Conservation (phyloP, 2,113 vertebrate species). For the Ia io region DNA sequence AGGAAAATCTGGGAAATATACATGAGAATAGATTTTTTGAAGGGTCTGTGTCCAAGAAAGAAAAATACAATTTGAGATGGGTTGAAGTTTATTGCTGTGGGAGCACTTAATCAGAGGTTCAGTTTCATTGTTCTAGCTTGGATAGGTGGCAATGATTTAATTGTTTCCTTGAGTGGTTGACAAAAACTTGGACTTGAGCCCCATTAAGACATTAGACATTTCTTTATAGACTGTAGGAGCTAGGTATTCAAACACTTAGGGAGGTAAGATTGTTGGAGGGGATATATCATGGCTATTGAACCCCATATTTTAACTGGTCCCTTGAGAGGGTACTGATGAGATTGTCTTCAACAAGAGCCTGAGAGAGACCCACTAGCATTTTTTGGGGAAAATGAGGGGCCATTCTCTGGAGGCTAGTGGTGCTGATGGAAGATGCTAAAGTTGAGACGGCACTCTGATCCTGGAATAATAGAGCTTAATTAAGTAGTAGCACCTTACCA, state of each 20-base stretch:
- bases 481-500: not conserved
- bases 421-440: not conserved
- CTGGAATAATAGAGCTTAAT: not conserved
- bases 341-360: not conserved
- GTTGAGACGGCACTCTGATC: not conserved
- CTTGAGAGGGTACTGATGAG: not conserved
- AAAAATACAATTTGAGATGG: conserved; percentile 12
- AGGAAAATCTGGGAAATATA: not conserved
- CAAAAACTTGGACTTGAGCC: not conserved
- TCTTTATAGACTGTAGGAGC: not conserved
- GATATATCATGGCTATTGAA: not conserved
- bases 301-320: not conserved
- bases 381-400: not conserved
- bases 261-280: not conserved
- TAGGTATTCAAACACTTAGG: not conserved
- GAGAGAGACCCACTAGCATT: not conserved
- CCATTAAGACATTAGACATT: not conserved
- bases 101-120: not conserved
- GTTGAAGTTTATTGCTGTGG: not conserved
- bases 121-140: not conserved
- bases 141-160: not conserved
- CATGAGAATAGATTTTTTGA: not conserved
- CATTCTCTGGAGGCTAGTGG: not conserved
- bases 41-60: not conserved
- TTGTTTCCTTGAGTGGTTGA: not conserved